Percentiles rank a stretch among this genome's conserved stretches.
These are phyloP conservation scores for Trematomus loennbergii DNA, from an alignment of 2,113 vertebrate genomes.

Conservation along the genomic window DNA sequence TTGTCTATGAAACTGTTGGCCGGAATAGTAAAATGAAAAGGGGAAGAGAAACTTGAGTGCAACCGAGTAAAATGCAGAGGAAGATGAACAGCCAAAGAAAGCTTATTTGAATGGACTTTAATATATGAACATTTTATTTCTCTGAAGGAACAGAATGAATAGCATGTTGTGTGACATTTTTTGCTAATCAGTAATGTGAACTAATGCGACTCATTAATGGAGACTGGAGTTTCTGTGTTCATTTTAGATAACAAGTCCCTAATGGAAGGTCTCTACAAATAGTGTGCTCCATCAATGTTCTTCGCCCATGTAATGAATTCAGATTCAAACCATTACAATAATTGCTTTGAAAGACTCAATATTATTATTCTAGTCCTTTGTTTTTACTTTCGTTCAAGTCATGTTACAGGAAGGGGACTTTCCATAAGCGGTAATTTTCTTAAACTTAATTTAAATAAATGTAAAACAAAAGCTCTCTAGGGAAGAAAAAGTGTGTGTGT, in stretches of 20 bases:
- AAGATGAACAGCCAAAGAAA: neutral
- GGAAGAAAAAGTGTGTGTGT: neutral
- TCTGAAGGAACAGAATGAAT: neutral
- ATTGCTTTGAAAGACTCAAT: slow-evolving; percentile 7
- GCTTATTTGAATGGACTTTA: neutral
- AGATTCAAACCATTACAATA: slow-evolving; percentile 12
- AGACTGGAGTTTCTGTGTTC: neutral
- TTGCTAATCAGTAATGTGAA: slow-evolving; percentile 2
- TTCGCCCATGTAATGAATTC: slow-evolving; percentile 10
- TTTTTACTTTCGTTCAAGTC: slow-evolving; percentile 9
- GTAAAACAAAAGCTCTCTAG: slow-evolving; percentile 27
- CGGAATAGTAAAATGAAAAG: slow-evolving; percentile 23
- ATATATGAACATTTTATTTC: neutral
- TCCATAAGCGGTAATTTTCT: too few relatives aligned
- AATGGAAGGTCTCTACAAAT: slow-evolving; percentile 4
- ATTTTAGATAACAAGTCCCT: neutral
- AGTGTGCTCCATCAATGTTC: neutral
- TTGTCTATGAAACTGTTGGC: neutral
- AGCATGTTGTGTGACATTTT: neutral
- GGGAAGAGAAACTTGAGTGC: slow-evolving; percentile 47
- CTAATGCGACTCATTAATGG: slow-evolving; percentile 32
- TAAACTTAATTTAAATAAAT: too few relatives aligned
- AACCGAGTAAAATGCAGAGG: neutral
- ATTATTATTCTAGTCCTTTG: neutral
- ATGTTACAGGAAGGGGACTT: slow-evolving; percentile 14